Base-by-base conservation (phyloP, 2,888 invertebrate genomes). In the Yponomeuta evonymella region DNA sequence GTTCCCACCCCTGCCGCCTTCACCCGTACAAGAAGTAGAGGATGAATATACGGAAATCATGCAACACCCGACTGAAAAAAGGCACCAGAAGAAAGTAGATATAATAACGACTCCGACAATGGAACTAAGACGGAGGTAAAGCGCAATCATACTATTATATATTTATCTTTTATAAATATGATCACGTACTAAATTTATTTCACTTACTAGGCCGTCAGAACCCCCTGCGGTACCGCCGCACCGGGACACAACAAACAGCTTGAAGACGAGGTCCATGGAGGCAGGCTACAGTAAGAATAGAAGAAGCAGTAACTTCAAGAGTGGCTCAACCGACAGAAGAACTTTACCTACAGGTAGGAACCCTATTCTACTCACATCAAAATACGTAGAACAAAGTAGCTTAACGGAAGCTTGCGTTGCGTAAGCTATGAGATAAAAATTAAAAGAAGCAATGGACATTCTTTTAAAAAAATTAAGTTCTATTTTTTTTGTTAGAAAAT, bases 261-360 rank as follows among this genome's bases (percentile, higher is more conserved):
- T 97, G 73, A 97, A 96, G 85, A 96, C 97, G 75, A 94, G 97
- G 79, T 97, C 97, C 9, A 97, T 97, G 95, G 97, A 97, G 82
- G 96, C 96, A 3, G 95, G 95, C 75, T 96, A 95, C 81, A 95
- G 94, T 74, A 94, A 94, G 80, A 93, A 93, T 76, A 92, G 94
- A 75, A 86, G 91, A 76, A 90, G 86, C 75, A 93, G 93, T 84
- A 85, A 80, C 72, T 91, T 94, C 79, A 90, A 93, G 86, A 84
- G 93, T 85, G 89, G 94, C 77, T 93, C 94, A n/a, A 89, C 94
- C 48, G 96, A 96, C 80, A 92, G 96, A 80, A 94, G 96, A 77
- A 96, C 96, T 36, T 85, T 96, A 75, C 96, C 96, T 5, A 95
- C 95, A 75, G 96, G 96, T 88, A 79, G 66, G 87, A 43, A 43